Evolutionary conservation across 2,888 invertebrate genomes (phyloP), one percentile per base, ranked within the genome.

Genomic region (Allygus modestus): DNA sequence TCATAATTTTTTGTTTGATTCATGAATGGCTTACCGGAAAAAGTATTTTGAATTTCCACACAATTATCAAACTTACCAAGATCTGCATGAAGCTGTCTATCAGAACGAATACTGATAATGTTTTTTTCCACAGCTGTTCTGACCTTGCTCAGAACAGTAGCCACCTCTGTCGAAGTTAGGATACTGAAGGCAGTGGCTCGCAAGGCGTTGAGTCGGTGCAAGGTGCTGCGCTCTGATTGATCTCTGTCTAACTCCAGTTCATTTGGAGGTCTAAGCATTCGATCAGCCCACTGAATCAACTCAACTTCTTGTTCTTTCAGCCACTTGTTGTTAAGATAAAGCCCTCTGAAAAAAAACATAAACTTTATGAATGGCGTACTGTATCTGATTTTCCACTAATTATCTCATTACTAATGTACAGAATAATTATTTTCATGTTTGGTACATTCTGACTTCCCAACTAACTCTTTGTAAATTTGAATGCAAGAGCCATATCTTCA

Each of bases 61-160:
- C n/a, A n/a, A n/a, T n/a, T n/a, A n/a, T n/a, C n/a, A n/a, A n/a
- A n/a, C n/a, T 37, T 87, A 92, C 93, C 96, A 46, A 97, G 92
- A 91, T 98, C 97, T 81, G 96, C 92, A 89, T 97, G 96, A 7
- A 97, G 91, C 90, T 96, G 95, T 85, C 94, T 93, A 90, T 98
- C 98, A 33, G 92, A 92, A 84, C 97, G 92, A 46, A 98, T 94
- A 15, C 92, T 90, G 41, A 98, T 91, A n/a, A 95, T 92, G 84
- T 94, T 94, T 86, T 94, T 94, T 87, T 96, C 96, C 37, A 98
- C 93, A 86, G 95, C 94, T 0, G 92, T 91, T 46, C 94, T 93
- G 0, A 96, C 91, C 89, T 95, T 95, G 15, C 93, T 91, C 84
- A 96, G 26, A 0, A 83, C 75, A 23, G 20, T 23, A 11, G 83